Conservation (phyloP, 2,888 invertebrate species). For the Caenorhabditis macrosperma region DNA sequence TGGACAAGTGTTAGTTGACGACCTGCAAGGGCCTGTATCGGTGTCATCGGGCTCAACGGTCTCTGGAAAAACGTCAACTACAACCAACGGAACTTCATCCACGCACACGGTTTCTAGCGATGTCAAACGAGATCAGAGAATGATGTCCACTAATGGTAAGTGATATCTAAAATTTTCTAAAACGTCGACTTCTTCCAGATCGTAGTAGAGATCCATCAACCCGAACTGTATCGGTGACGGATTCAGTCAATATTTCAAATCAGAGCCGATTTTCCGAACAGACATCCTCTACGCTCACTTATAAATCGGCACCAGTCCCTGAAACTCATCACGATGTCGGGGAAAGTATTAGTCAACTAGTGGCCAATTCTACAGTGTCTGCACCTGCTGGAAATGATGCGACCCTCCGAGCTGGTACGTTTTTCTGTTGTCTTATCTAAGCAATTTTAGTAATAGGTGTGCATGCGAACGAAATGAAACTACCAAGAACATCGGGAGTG, state of each 20-base stretch:
- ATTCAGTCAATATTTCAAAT: slow-evolving; percentile 14
- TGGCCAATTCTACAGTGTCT: slow-evolving; percentile 50
- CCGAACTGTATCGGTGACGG: slow-evolving; percentile 28
- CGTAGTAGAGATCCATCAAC: slow-evolving; percentile 16
- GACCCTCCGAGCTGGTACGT: slow-evolving; percentile 20
- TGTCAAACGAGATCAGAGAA: slow-evolving; percentile 17
- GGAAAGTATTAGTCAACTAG: slow-evolving; percentile 58
- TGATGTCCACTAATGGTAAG: not conserved
- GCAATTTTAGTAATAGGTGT: not conserved
- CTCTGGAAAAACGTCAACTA: slow-evolving; percentile 27
- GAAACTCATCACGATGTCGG: slow-evolving; percentile 29
- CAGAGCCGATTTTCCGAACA: slow-evolving; percentile 48
- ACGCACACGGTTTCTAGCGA: slow-evolving; percentile 29
- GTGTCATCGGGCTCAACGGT: slow-evolving; percentile 40
- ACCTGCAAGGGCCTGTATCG: slow-evolving; percentile 17
- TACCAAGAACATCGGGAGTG: not conserved
- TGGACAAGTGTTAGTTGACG: slow-evolving; percentile 48
- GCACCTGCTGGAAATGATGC: slow-evolving; percentile 46
- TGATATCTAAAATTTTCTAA: not conserved
- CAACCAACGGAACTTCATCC: slow-evolving; percentile 2
- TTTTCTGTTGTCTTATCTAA: not conserved
- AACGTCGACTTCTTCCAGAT: not conserved
- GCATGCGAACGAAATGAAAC: slow-evolving; percentile 25
- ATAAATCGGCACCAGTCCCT: slow-evolving; percentile 49
- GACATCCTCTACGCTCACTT: slow-evolving; percentile 51